Evolutionary conservation across 2,888 invertebrate species (phyloP).

Genomic region (Philereme transversata): DNA sequence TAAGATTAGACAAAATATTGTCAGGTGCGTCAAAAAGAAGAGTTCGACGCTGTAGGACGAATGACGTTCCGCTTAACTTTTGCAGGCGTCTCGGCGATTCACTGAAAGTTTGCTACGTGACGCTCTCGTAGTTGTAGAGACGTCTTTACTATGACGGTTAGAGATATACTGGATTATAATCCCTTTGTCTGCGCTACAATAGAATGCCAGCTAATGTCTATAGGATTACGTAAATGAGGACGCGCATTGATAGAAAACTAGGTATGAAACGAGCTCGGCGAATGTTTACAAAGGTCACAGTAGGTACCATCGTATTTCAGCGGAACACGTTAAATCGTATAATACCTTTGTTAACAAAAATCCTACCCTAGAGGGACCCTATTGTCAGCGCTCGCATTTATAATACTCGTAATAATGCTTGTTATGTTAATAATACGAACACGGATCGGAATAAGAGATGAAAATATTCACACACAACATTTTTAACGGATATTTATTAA

Average conservation of each 20-base stretch:
- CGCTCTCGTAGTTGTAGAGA: constrained; percentile 34
- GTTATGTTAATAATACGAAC: constrained; percentile 40
- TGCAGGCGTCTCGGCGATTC: constrained; percentile 40
- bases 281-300: constrained; percentile 52
- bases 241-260: constrained; percentile 40
- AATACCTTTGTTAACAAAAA: constrained; percentile 58
- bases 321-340: constrained; percentile 48
- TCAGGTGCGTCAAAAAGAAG: constrained; percentile 39
- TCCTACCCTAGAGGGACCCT: constrained; percentile 45
- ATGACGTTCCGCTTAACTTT: constrained; percentile 48
- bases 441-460: constrained; percentile 16
- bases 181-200: constrained; percentile 49
- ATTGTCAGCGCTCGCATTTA: constrained; percentile 50
- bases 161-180: constrained; percentile 45
- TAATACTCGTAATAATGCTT: constrained; percentile 44
- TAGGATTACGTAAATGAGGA: constrained; percentile 48
- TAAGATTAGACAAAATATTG: constrained; percentile 35
- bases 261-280: constrained; percentile 43
- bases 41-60: constrained; percentile 35
- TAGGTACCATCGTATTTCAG: constrained; percentile 44
- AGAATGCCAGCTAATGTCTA: constrained; percentile 37
- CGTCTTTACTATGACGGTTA: constrained; percentile 30
- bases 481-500: too few species aligned
- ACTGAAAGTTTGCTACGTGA: constrained; percentile 57
- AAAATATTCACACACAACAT: background rate